Base-by-base conservation (phyloP, 2,797 vertebrate species). In the Natrix natrix region DNA sequence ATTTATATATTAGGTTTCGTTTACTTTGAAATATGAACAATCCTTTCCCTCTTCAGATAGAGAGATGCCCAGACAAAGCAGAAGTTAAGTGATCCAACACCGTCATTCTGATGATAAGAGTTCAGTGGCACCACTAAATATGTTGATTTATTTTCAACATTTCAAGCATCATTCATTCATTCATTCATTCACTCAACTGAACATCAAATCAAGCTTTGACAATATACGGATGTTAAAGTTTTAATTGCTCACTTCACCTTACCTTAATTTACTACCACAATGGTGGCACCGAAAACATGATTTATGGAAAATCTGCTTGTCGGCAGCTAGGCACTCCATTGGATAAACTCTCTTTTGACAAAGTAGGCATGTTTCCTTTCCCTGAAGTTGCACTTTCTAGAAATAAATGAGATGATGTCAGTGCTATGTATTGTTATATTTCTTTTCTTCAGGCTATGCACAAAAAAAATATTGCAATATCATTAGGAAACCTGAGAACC, bases 221-320 rank as follows among this genome's bases (percentile, higher is more conserved):
- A 32, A 13, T 66, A 11, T 66, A 83, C 83, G 37, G 16, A 66
- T 63, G 69, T 86, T 90, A 86, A 59, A 22, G 3, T 54, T 90
- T 91, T 93, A 89, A 60, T 43, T 54, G 92, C 83, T 93, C 90
- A 57, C 55, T 94, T 60, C 28, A 91, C 88, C 96, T 98, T 98
- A 99, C 99, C 99, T 99, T 97, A 99, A 98, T 95, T 98, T 99
- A 96, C 97, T 99, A 96, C 97, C 97, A 96, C 99, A 99, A 93
- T 99, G 98, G 95, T 99, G 98, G 96, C 99, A 99, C 96, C 98
- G 98, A 97, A 99, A 99, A 97, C 99, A 99, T 48, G 98, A 98
- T 97, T 99, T 99, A 99, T 99, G 99, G 98, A 99, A 99, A 96
- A 98, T 98, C 96, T 99, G 99, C 98, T 98, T 99, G 98, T 99